Evolutionary conservation across 2,113 vertebrate species (phyloP).

Genomic region (Pyxicephalus adspersus): DNA sequence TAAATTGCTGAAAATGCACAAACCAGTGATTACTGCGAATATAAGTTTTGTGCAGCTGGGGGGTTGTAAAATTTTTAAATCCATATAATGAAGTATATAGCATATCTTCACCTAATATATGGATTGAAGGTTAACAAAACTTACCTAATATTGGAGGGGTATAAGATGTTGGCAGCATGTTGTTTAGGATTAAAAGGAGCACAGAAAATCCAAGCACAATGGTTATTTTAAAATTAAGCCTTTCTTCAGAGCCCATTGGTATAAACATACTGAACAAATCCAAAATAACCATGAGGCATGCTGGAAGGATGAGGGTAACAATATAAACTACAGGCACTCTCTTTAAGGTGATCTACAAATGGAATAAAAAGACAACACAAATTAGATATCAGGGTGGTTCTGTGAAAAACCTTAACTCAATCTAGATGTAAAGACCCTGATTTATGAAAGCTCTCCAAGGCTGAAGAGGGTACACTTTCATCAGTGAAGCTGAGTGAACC

Average conservation of each 20-base stretch:
- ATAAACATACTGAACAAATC: constrained; percentile 78
- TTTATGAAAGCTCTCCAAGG: no score
- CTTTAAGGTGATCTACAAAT: constrained; percentile 56
- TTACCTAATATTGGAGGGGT: constrained; percentile 23
- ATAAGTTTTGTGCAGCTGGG: no score
- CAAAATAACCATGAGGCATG: constrained; percentile 71
- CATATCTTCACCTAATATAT: no score
- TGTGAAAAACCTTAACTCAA: not conserved
- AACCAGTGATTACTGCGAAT: no score
- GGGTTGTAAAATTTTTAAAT: no score
- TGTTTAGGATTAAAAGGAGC: constrained; percentile 77
- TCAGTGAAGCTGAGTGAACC: no score
- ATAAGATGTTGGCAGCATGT: constrained; percentile 69
- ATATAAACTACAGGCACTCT: constrained; percentile 69
- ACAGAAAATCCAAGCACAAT: constrained; percentile 78
- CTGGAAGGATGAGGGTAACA: constrained; percentile 76
- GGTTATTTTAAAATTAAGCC: constrained; percentile 76
- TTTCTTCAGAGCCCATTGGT: constrained; percentile 65
- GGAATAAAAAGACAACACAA: not conserved
- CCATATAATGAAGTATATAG: no score
- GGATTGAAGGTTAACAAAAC: not conserved
- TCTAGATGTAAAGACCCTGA: no score
- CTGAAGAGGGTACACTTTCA: no score
- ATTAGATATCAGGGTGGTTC: not conserved
- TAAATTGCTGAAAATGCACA: no score